A percentile compares a stretch with the other conserved stretches of the same genome.
These are phyloP conservation scores for Pocillopora grandis DNA, from an alignment of 92 coral and sea anemone species.

Conservation along the genomic window DNA sequence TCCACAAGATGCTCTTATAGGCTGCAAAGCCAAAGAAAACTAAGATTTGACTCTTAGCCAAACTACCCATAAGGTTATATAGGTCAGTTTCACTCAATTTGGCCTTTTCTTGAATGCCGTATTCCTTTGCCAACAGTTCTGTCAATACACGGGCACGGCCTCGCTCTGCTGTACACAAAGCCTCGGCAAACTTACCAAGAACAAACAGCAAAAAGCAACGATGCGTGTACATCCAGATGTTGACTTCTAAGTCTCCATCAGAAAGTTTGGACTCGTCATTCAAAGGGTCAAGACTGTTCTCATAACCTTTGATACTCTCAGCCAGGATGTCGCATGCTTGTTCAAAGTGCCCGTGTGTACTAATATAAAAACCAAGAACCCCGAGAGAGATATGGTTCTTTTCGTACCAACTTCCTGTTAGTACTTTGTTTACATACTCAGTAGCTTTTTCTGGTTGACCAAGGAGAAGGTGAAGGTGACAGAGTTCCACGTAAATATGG, in stretches of 20 bases:
- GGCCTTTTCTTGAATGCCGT: background rate
- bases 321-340: background rate
- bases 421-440: background rate
- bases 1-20: too few species aligned
- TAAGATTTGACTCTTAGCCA: background rate
- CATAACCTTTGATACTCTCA: background rate
- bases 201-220: background rate
- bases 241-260: background rate
- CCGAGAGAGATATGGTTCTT: background rate
- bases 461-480: background rate
- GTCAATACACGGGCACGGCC: background rate
- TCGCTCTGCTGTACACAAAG: conserved; percentile 7
- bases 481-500: too few species aligned
- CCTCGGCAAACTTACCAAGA: background rate
- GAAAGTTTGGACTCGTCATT: conserved; percentile 10
- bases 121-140: background rate
- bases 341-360: background rate
- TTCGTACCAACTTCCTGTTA: background rate
- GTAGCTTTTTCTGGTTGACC: background rate
- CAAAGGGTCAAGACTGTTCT: background rate
- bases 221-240: too few species aligned
- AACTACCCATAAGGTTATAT: background rate
- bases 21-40: background rate
- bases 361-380: background rate
- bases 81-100: background rate